These are phyloP conservation scores for Hippocampus comes DNA, from an alignment of 2,113 vertebrate species.

Conservation along the genomic window DNA sequence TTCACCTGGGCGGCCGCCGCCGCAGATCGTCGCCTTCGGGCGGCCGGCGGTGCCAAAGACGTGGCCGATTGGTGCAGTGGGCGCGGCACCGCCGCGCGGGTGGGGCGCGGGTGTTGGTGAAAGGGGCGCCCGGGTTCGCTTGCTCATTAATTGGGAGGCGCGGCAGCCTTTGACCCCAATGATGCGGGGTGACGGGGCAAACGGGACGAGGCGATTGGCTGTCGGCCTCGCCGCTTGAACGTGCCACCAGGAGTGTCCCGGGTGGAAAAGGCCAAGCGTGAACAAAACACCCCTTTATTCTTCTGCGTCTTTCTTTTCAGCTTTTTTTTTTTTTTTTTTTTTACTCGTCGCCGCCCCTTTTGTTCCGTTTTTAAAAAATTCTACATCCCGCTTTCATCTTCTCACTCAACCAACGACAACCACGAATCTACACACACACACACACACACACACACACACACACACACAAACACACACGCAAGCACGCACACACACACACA, in stretches of 20 bases:
- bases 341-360: neutral
- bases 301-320: neutral
- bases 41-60: neutral
- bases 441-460: too few species aligned
- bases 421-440: too few species aligned
- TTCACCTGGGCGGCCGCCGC: neutral
- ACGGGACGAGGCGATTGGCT: conserved; percentile 79
- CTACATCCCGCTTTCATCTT: neutral
- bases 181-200: conserved; percentile 81
- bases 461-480: too few species aligned
- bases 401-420: neutral
- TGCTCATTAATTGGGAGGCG: conserved; percentile 62
- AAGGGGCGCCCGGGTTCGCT: conserved; percentile 3
- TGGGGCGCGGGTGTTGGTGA: neutral
- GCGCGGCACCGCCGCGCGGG: neutral
- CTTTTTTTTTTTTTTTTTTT: neutral
- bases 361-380: too few species aligned
- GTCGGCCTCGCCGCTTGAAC: conserved; percentile 80
- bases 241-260: conserved; percentile 81
- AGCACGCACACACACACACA: too few species aligned
- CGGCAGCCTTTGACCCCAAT: conserved; percentile 64
- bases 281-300: conserved; percentile 14
- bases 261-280: conserved; percentile 57
- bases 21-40: neutral
- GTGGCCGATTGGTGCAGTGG: neutral